Base-by-base conservation (phyloP, 2,888 invertebrate species). In the Pseudococcus viburni region DNA sequence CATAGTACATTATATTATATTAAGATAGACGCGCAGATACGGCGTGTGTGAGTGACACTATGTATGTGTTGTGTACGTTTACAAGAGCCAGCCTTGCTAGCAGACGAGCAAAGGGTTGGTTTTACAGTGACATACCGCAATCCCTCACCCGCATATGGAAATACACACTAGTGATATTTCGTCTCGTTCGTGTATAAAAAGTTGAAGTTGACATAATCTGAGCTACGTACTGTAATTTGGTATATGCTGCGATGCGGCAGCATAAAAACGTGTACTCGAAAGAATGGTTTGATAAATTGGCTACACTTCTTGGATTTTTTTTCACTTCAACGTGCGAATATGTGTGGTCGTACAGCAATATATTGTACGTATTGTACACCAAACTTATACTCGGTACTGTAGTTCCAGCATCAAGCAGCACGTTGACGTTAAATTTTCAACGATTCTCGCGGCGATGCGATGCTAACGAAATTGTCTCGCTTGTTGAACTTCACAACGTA, bases 191-290 rank as follows among this genome's bases (percentile, higher is more conserved):
- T 1, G 5, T 17, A 51, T 51, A 51, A 15, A 51, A 51, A 51
- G 51, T 51, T 51, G 51, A 51, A 51, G 51, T 51, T 51, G 51
- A 51, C 51, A 51, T 51, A 51, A 51, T 51, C 51, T 51, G 51
- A 17, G 51, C 46, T 46, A 46, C 46, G 46, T 46, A 46, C 46
- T 46, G 12, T 46, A 46, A 46, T 46, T 46, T 46, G 8, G 12
- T 46, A 46, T 33, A 33, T 33, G 26, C 26, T 33, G 26, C 26
- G 26, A 33, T 33, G 26, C 26, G 26, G 26, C 26, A 3, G 26
- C 26, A 3, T 33, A 33, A 33, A 46, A 46, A 46, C 46, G 46
- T 46, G 12, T 46, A 46, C 46, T 46, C 46, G 8, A 17, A 51
- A 51, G 51, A 51, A 51, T 51, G 51, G 51, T 15, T 51, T 51